These are phyloP conservation scores for Holothuria leucospilota DNA, from an alignment of 53 echinoderm and acorn worm genomes.

Conservation along the genomic window DNA sequence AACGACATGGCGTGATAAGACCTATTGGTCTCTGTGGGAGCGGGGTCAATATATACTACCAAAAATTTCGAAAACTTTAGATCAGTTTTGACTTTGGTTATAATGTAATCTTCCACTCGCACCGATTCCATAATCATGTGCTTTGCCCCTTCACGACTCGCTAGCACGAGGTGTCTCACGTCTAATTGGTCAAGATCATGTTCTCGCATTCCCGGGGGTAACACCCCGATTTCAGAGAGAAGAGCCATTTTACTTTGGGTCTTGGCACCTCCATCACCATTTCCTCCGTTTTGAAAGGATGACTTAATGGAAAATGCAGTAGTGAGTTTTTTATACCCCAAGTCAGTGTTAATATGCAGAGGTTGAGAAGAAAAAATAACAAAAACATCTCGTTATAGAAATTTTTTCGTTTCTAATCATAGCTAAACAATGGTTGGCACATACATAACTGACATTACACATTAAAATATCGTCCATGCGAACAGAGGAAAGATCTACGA, in stretches of 20 bases:
- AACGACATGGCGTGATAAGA: conserved; percentile 18
- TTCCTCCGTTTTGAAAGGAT: not conserved
- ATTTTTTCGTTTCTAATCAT: not conserved
- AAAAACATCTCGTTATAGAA: not conserved
- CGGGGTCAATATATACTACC: conserved; percentile 8
- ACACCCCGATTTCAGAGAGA: not conserved
- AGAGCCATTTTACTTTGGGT: conserved; percentile 4
- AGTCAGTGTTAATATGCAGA: too few relatives aligned
- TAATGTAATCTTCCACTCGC: not conserved
- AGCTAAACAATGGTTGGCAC: not conserved
- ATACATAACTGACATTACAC: conserved; percentile 5
- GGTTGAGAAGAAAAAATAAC: too few relatives aligned
- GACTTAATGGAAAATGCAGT: conserved; percentile 1
- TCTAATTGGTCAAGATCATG: not conserved
- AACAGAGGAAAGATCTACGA: conserved; percentile 2
- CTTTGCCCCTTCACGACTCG: not conserved
- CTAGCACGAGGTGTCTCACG: not conserved
- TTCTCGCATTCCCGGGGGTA: not conserved
- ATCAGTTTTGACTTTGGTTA: not conserved
- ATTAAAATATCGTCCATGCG: not conserved
- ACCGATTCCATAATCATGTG: not conserved
- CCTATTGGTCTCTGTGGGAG: conserved; percentile 1
- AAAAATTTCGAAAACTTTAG: not conserved
- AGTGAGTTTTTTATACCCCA: conserved; percentile 2
- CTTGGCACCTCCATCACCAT: not conserved